Evolutionary conservation across 2,888 invertebrate genomes (phyloP).

Genomic region (Lysandra coridon): DNA sequence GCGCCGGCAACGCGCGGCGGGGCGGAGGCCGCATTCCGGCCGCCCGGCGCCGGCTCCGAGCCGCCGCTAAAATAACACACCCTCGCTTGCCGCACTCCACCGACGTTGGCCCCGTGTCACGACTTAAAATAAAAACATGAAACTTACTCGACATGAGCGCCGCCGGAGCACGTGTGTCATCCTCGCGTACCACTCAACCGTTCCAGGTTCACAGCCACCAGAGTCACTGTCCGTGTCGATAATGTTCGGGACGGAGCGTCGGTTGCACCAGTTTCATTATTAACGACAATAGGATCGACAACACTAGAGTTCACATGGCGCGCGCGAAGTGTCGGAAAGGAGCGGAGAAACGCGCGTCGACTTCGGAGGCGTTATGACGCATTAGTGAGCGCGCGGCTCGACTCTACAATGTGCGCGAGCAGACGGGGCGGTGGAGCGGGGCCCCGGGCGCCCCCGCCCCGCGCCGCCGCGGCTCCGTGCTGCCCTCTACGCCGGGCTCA

Average conservation of each 20-base stretch:
- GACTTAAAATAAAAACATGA: slow-evolving; percentile 71
- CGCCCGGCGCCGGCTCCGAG: slow-evolving; percentile 71
- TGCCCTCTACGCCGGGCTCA: slow-evolving; percentile 78
- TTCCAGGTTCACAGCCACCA: slow-evolving; percentile 59
- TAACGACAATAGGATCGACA: slow-evolving; percentile 52
- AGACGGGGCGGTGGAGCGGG: slow-evolving; percentile 57
- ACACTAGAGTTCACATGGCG: slow-evolving; percentile 76
- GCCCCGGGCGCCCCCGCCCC: slow-evolving; percentile 52
- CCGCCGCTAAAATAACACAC: slow-evolving; percentile 73
- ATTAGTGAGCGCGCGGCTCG: slow-evolving; percentile 79
- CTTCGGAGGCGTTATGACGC: slow-evolving; percentile 72
- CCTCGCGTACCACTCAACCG: slow-evolving; percentile 57
- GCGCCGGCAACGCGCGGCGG: slow-evolving; percentile 53
- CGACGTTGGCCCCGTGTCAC: slow-evolving; percentile 62
- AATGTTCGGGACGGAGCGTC: slow-evolving; percentile 43
- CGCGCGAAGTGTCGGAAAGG: slow-evolving; percentile 57
- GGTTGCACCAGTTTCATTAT: slow-evolving; percentile 42
- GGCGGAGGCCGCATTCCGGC: slow-evolving; percentile 66
- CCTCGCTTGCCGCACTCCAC: slow-evolving; percentile 52
- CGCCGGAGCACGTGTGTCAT: slow-evolving; percentile 66
- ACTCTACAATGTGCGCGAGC: slow-evolving; percentile 67
- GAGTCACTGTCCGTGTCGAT: slow-evolving; percentile 62
- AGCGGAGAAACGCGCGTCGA: slow-evolving; percentile 61
- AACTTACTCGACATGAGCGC: slow-evolving; percentile 65
- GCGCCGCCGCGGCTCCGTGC: slow-evolving; percentile 59